A percentile compares a stretch with the other conserved stretches of the same genome.
phyloP scores from a whole-genome alignment of 1,140 invertebrate genomes.

The Ceratoteleas bidentatus region DNA sequence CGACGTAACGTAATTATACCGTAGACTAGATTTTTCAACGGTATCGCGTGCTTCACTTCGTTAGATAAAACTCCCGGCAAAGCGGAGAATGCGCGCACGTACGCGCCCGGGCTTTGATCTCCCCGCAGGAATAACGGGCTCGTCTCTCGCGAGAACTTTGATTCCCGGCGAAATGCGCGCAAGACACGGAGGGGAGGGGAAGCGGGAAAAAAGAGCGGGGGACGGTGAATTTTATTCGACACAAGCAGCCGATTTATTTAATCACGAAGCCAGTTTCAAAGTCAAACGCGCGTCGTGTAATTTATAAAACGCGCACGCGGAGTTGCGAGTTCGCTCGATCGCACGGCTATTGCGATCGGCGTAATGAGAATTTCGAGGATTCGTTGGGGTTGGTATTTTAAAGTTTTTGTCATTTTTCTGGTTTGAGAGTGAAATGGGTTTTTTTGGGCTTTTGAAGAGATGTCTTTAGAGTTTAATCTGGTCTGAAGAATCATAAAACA shows the following conservation, averaged over 20 bases:
- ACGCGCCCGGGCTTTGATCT: constrained; percentile 37
- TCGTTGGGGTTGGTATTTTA: no score
- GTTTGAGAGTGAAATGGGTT: no score
- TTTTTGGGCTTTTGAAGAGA: no score
- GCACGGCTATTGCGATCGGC: no score
- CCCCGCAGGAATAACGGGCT: constrained; percentile 31
- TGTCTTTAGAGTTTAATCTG: no score
- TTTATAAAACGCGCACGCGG: neutral
- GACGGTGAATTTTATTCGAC: neutral
- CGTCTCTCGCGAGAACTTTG: constrained; percentile 31
- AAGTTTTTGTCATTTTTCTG: no score
- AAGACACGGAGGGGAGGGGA: neutral
- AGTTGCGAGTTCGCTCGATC: no score
- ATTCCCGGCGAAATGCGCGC: constrained; percentile 29
- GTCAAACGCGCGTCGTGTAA: neutral
- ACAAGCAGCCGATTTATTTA: constrained; percentile 19
- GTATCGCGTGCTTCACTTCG: constrained; percentile 44
- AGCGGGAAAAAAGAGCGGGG: neutral
- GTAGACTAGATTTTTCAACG: constrained; percentile 44
- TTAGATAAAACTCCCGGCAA: constrained; percentile 43
- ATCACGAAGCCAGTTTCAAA: constrained; percentile 3
- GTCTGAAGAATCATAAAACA: no score
- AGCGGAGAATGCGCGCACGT: constrained; percentile 14
- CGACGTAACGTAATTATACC: constrained; percentile 40
- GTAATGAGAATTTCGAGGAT: no score